Percentiles rank a stretch among this genome's conserved stretches.
phyloP scores from a whole-genome alignment of 2,113 vertebrate genomes.

The Okapia johnstoni region DNA sequence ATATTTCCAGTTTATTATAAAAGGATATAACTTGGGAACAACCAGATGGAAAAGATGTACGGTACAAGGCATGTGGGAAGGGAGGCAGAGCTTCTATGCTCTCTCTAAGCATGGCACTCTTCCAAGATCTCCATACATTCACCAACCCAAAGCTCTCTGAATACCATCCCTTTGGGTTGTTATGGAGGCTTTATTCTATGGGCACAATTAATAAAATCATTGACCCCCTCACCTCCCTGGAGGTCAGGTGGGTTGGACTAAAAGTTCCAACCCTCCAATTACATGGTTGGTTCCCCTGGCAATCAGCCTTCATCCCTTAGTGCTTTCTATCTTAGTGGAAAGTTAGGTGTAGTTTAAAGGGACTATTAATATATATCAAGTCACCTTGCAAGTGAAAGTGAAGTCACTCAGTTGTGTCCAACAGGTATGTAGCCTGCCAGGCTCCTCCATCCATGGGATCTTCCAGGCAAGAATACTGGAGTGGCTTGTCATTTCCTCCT shows the following conservation, averaged over 20 bases:
- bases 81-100: neutral
- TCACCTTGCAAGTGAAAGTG: neutral
- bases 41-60: neutral
- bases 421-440: neutral
- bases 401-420: neutral
- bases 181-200: neutral
- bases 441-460: neutral
- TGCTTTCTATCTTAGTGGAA: neutral
- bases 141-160: neutral
- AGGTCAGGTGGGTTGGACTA: neutral
- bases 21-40: neutral
- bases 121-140: neutral
- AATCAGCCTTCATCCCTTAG: neutral
- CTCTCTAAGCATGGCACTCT: neutral
- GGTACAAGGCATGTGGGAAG: neutral
- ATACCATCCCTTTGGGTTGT: neutral
- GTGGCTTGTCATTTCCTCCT: neutral
- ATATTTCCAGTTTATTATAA: neutral
- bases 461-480: neutral
- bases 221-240: neutral
- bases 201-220: neutral
- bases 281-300: neutral
- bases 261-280: neutral
- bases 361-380: neutral
- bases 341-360: neutral